These are phyloP conservation scores for Erithacus rubecula DNA, from an alignment of 2,797 vertebrate species.

Conservation along the genomic window DNA sequence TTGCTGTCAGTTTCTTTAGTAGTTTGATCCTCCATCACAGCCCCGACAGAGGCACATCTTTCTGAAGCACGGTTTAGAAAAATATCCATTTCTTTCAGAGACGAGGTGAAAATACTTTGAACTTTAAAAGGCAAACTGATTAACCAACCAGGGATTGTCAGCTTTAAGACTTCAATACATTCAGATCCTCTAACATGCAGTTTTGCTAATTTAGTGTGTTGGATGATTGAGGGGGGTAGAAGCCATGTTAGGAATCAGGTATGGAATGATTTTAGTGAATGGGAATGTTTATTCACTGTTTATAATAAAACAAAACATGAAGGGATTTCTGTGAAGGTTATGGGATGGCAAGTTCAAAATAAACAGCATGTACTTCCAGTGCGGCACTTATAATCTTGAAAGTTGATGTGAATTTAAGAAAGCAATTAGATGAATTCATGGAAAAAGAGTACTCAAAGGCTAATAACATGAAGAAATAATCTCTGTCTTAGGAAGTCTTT, in stretches of 20 bases:
- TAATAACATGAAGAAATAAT: conserved; percentile 21
- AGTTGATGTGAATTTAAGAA: conserved; percentile 15
- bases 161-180: background rate
- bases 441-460: conserved; percentile 11
- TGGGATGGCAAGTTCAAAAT: background rate
- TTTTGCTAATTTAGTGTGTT: background rate
- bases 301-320: background rate
- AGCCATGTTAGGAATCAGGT: background rate
- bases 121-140: background rate
- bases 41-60: background rate
- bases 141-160: background rate
- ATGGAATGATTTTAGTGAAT: background rate
- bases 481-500: background rate
- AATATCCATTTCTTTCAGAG: background rate
- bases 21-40: background rate
- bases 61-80: background rate
- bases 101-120: background rate
- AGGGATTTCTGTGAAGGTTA: background rate
- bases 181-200: background rate
- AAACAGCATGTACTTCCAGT: background rate
- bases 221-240: background rate
- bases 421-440: conserved; percentile 19
- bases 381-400: background rate
- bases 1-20: background rate
- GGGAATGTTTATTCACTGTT: background rate